phyloP scores from a whole-genome alignment of 2,888 invertebrate genomes.

The Toxonevra muliebris region DNA sequence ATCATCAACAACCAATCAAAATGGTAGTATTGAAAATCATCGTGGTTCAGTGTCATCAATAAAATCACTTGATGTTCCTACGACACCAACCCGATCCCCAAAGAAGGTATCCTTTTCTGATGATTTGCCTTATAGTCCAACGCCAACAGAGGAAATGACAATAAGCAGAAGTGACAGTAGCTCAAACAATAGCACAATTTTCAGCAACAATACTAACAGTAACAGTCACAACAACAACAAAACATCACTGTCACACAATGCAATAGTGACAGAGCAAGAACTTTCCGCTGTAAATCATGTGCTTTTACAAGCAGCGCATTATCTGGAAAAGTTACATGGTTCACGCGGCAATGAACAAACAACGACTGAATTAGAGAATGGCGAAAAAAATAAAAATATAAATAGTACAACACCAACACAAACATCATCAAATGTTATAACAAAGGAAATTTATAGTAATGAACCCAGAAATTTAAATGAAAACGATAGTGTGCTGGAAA shows the following conservation, averaged over 20 bases:
- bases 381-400: not conserved
- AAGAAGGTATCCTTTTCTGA: slow-evolving; percentile 65
- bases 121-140: slow-evolving; percentile 51
- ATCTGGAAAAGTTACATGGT: slow-evolving; percentile 61
- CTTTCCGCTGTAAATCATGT: slow-evolving; percentile 53
- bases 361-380: not conserved
- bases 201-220: slow-evolving; percentile 10
- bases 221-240: slow-evolving; percentile 16
- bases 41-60: slow-evolving; percentile 61
- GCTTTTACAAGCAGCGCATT: slow-evolving; percentile 56
- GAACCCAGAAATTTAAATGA: slow-evolving; percentile 5
- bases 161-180: slow-evolving; percentile 31
- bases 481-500: slow-evolving; percentile 17
- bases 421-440: slow-evolving; percentile 10
- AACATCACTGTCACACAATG: not conserved
- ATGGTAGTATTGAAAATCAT: slow-evolving; percentile 44
- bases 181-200: slow-evolving; percentile 15
- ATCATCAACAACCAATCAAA: slow-evolving; percentile 25
- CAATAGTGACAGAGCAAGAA: slow-evolving; percentile 32
- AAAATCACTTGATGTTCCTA: slow-evolving; percentile 58
- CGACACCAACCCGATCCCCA: slow-evolving; percentile 58
- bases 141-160: slow-evolving; percentile 32
- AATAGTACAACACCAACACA: slow-evolving; percentile 10
- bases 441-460: slow-evolving; percentile 20
- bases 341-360: slow-evolving; percentile 36